Conservation (phyloP, 2,888 invertebrate genomes). For the Frankliniella intonsa region DNA sequence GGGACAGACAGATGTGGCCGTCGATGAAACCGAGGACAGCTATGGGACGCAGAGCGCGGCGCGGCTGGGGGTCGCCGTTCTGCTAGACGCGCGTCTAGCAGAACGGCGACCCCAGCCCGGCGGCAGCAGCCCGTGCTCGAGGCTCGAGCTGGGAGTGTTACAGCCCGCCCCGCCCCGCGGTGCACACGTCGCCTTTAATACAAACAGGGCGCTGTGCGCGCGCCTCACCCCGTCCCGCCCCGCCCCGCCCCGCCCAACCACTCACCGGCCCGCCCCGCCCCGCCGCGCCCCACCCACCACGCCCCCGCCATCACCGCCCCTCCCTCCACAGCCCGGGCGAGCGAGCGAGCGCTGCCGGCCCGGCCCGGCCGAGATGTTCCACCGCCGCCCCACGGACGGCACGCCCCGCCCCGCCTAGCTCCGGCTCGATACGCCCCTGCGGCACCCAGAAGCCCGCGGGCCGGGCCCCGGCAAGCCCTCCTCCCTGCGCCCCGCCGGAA, state of each 20-base stretch:
- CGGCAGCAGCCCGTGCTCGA: too few species aligned
- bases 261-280: neutral
- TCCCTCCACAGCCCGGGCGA: too few species aligned
- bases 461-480: neutral
- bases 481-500: neutral
- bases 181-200: slow-evolving; percentile 22
- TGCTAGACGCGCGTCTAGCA: too few species aligned
- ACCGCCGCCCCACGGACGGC: neutral
- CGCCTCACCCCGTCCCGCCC: neutral
- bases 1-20: too few species aligned
- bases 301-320: too few species aligned
- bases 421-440: too few species aligned
- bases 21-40: too few species aligned
- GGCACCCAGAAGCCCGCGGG: neutral
- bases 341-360: too few species aligned
- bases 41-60: too few species aligned
- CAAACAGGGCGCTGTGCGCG: neutral
- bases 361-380: too few species aligned
- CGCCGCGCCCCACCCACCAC: neutral
- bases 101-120: too few species aligned
- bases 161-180: neutral
- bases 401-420: neutral
- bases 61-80: too few species aligned
- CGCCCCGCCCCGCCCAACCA: neutral
- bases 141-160: neutral